Conservation (phyloP, 2,797 vertebrate genomes). For the Crypturellus tataupa region DNA sequence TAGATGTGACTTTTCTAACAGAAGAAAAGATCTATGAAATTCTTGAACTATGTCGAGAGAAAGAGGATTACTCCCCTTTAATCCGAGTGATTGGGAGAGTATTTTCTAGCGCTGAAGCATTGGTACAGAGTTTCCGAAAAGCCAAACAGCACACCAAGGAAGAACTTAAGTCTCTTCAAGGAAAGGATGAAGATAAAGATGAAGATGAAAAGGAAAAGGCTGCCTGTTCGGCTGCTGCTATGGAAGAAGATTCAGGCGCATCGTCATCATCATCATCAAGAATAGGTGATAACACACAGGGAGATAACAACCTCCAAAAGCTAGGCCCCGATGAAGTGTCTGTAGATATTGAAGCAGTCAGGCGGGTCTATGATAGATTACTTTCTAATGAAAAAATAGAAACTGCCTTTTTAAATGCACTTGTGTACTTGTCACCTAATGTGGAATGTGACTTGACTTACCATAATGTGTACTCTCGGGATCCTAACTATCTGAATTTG, state of each 20-base stretch:
- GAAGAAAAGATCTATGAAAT: constrained; percentile 93
- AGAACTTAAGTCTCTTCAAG: constrained; percentile 91
- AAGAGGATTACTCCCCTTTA: constrained; percentile 92
- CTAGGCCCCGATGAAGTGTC: constrained; percentile 86
- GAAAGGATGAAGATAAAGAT: constrained; percentile 98
- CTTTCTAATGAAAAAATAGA: constrained; percentile 93
- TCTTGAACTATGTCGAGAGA: constrained; percentile 90
- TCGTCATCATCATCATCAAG: constrained; percentile 86
- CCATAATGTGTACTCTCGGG: constrained; percentile 93
- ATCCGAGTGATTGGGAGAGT: constrained; percentile 92
- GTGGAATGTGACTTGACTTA: constrained; percentile 98
- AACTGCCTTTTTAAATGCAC: constrained; percentile 94
- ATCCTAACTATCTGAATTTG: constrained; percentile 96
- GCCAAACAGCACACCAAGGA: constrained; percentile 86
- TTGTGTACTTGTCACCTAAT: constrained; percentile 95
- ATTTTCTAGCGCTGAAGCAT: constrained; percentile 93
- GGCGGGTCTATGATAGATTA: constrained; percentile 92
- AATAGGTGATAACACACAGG: constrained; percentile 82
- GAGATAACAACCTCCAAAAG: constrained; percentile 83
- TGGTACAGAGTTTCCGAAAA: constrained; percentile 94
- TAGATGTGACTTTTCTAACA: constrained; percentile 94
- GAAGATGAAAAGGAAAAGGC: constrained; percentile 89
- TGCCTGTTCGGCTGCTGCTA: constrained; percentile 88
- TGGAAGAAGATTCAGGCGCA: constrained; percentile 85
- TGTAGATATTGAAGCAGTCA: constrained; percentile 91